Evolutionary conservation across 2,888 invertebrate species (phyloP).

Genomic region (Trichogramma evanescens): DNA sequence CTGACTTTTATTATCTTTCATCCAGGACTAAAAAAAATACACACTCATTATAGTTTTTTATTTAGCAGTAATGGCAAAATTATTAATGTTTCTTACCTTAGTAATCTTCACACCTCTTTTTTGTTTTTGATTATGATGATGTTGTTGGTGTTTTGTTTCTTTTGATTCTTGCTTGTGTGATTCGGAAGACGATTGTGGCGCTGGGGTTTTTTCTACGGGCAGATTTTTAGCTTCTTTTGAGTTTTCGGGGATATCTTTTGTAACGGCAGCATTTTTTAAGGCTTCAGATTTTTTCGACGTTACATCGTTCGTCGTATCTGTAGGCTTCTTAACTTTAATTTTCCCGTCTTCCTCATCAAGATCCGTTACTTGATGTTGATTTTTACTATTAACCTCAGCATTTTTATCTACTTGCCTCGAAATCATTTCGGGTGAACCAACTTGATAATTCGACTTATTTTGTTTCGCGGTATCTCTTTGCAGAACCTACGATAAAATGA

Average conservation of each 20-base stretch:
- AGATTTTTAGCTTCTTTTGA: constrained; percentile 10
- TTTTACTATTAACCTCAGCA: constrained; percentile 13
- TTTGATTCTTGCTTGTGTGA: constrained; percentile 13
- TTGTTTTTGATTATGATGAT: constrained; percentile 17
- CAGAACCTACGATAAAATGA: constrained; percentile 16
- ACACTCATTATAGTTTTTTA: constrained; percentile 2
- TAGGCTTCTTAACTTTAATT: constrained; percentile 2
- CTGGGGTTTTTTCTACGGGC: constrained; percentile 6
- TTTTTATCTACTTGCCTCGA: constrained; percentile 13
- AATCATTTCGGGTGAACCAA: constrained; percentile 17
- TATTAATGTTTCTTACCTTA: constrained; percentile 25
- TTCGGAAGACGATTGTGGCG: constrained; percentile 11
- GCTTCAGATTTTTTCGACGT: constrained; percentile 10
- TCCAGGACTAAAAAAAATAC: constrained; percentile 5
- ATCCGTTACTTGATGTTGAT: constrained; percentile 29
- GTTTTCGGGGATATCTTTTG: constrained; percentile 13
- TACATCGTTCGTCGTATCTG: constrained; percentile 3
- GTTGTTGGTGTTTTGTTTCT: constrained; percentile 11
- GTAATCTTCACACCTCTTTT: constrained; percentile 17
- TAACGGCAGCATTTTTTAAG: constrained; percentile 16
- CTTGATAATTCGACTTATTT: constrained; percentile 13
- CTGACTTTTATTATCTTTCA: constrained; percentile 10
- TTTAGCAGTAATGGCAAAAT: constrained; percentile 15
- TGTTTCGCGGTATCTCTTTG: constrained; percentile 20
- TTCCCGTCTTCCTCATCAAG: constrained; percentile 29